Percentiles rank a stretch among this genome's conserved stretches.
These are phyloP conservation scores for Sebastes goodei DNA, from an alignment of 2,797 vertebrate genomes.

Conservation along the genomic window DNA sequence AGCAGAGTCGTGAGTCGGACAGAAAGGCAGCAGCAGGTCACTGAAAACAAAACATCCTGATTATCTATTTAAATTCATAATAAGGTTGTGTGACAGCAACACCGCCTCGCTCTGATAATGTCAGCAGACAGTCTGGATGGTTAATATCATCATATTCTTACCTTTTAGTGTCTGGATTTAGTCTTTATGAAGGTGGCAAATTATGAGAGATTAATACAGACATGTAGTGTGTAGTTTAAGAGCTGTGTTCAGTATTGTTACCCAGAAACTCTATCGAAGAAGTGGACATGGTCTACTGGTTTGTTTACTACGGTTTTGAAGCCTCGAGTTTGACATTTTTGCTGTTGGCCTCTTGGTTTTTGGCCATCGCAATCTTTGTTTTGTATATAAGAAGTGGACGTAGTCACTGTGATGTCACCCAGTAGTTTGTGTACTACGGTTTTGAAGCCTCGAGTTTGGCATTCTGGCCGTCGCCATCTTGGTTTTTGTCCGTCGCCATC, in stretches of 20 bases:
- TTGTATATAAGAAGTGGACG: no score
- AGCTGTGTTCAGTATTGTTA: neutral
- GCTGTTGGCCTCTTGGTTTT: no score
- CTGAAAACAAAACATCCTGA: neutral
- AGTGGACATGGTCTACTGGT: no score
- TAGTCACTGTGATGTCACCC: no score
- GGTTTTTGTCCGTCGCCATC: no score
- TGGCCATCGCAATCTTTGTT: no score
- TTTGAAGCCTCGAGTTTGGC: no score
- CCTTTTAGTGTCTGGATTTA: neutral
- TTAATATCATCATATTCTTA: neutral
- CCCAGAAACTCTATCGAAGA: no score
- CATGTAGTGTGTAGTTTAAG: neutral
- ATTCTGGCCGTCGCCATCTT: no score
- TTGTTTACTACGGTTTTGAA: no score
- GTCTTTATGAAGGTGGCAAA: neutral
- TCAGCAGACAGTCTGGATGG: neutral
- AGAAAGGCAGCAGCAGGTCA: conserved; percentile 9
- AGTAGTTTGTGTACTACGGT: no score
- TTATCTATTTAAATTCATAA: conserved; percentile 3
- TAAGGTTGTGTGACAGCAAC: neutral
- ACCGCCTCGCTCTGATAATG: neutral
- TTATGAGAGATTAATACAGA: neutral
- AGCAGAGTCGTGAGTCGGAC: neutral
- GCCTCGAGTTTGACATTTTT: no score